These are phyloP conservation scores for Streptopelia turtur DNA, from an alignment of 2,797 vertebrate species.

Conservation along the genomic window DNA sequence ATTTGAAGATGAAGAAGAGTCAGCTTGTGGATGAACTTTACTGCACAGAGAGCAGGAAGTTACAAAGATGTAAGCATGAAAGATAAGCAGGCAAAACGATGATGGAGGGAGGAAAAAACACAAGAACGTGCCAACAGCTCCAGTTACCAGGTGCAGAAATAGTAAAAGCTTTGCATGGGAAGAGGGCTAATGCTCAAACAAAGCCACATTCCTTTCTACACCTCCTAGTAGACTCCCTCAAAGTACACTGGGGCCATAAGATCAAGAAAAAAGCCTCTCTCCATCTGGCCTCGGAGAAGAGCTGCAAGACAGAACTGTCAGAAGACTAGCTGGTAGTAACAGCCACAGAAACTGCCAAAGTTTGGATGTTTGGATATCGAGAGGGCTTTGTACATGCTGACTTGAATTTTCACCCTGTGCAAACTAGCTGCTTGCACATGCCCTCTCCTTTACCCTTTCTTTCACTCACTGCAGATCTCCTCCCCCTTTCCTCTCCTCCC, in stretches of 20 bases:
- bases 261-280: not conserved
- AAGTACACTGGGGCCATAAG: not conserved
- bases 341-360: not conserved
- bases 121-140: not conserved
- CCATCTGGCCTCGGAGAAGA: not conserved
- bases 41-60: conserved; percentile 31
- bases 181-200: not conserved
- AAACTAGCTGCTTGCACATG: not conserved
- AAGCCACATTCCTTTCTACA: not conserved
- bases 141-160: not conserved
- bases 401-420: not conserved
- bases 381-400: not conserved
- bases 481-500: not conserved
- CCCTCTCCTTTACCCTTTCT: not conserved
- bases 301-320: not conserved
- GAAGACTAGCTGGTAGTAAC: not conserved
- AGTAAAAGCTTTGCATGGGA: not conserved
- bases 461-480: not conserved
- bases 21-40: conserved; percentile 18
- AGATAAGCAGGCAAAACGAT: conserved; percentile 4
- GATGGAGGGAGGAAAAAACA: not conserved
- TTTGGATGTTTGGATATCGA: not conserved
- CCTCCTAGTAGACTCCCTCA: not conserved
- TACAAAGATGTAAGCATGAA: conserved; percentile 27
- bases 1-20: conserved; percentile 18